A percentile compares a stretch with the other conserved stretches of the same genome.
phyloP scores from a whole-genome alignment of 2,113 vertebrate species.

The Falco punctatus region DNA sequence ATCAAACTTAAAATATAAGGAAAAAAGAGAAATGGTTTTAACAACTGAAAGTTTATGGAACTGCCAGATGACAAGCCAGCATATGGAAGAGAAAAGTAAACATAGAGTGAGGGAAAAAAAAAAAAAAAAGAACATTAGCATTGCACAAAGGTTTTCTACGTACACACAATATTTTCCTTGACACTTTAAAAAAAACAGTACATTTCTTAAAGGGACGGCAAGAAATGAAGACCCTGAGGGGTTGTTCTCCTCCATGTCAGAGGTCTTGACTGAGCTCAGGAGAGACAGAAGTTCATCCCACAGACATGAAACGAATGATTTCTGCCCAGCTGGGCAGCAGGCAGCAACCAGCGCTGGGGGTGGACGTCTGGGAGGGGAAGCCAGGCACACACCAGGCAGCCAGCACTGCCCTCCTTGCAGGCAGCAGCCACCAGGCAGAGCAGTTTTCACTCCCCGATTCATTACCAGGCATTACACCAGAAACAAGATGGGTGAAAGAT shows the following conservation, averaged over 20 bases:
- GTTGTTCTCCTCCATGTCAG: background rate
- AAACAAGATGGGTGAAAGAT: background rate
- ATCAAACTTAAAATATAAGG: slow-evolving; percentile 39
- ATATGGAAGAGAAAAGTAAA: background rate
- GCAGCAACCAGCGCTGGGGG: background rate
- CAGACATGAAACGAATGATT: background rate
- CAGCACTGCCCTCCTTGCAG: background rate
- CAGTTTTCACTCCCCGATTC: background rate
- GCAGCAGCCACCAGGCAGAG: background rate
- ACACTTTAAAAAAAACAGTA: background rate
- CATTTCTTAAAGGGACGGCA: background rate
- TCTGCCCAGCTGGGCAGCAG: background rate
- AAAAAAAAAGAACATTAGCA: rapidly evolving
- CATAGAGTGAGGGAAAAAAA: background rate
- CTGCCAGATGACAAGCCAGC: background rate
- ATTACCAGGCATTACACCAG: background rate
- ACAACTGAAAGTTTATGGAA: background rate
- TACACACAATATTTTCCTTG: background rate
- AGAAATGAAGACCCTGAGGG: background rate
- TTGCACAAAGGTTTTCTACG: background rate
- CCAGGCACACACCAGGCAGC: background rate
- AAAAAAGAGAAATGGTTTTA: slow-evolving; percentile 21
- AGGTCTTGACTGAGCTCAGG: background rate
- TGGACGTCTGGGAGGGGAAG: rapidly evolving
- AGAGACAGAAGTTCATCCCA: background rate